Evolutionary conservation across 2,113 vertebrate species (phyloP).

Genomic region (Otolemur garnettii): DNA sequence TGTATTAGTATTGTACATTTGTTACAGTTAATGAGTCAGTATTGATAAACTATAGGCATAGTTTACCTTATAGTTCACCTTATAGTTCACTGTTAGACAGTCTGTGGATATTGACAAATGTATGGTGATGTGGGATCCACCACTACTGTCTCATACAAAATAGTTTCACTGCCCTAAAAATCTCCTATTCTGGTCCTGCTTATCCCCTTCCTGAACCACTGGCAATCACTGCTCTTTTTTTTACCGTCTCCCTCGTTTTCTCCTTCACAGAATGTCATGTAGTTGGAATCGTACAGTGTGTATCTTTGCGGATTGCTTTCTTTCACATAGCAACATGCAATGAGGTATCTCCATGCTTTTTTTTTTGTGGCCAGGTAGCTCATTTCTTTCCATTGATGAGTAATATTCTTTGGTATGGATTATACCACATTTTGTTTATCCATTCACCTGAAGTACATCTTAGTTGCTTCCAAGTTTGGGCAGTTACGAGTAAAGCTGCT

Average conservation of each 20-base stretch:
- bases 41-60: background rate
- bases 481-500: background rate
- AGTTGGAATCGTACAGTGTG: no score
- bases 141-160: background rate
- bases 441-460: background rate
- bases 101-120: background rate
- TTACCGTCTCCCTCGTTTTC: background rate
- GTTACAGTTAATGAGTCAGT: no score
- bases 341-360: no score
- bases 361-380: no score
- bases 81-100: background rate
- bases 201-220: background rate
- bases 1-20: no score
- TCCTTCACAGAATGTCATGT: background rate
- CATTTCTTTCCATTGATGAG: no score
- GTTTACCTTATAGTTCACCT: background rate
- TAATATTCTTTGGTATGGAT: background rate
- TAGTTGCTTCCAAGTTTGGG: conserved; percentile 1
- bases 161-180: background rate
- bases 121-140: background rate
- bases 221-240: background rate
- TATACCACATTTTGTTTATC: background rate
- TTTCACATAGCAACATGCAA: no score
- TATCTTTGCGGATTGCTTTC: no score
- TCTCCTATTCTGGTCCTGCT: background rate